Conservation (phyloP, 2,888 invertebrate species). For the Trichogramma dendrolimi region DNA sequence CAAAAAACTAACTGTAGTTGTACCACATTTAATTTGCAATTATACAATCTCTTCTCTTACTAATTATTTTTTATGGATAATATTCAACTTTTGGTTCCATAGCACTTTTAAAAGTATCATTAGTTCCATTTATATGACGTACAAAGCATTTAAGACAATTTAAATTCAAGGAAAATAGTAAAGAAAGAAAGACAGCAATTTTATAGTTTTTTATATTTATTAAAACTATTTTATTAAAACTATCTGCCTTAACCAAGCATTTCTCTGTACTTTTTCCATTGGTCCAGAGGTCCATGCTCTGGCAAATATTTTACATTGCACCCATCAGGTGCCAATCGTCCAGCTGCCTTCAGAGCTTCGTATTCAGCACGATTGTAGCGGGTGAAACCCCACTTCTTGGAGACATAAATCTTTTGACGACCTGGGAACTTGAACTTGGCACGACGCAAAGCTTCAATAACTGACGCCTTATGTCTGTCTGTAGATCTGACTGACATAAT, state of each 20-base stretch:
- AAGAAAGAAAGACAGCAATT: too few relatives aligned
- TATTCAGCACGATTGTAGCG: conserved; percentile 90
- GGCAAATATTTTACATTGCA: conserved; percentile 92
- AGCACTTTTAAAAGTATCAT: too few relatives aligned
- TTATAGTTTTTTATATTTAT: too few relatives aligned
- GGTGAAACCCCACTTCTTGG: conserved; percentile 99
- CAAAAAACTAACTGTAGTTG: too few relatives aligned
- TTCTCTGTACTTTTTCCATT: conserved; percentile 84
- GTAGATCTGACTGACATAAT: conserved; percentile 98
- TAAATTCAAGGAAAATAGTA: too few relatives aligned
- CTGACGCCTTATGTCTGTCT: conserved; percentile 92
- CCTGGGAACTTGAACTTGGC: conserved; percentile 99
- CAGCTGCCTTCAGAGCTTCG: conserved; percentile 77
- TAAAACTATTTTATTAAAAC: too few relatives aligned
- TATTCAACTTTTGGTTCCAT: too few relatives aligned
- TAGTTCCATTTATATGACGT: too few relatives aligned
- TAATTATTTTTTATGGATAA: too few relatives aligned
- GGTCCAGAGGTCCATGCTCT: conserved; percentile 87
- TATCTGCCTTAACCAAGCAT: conserved; percentile 44
- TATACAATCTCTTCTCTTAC: too few relatives aligned
- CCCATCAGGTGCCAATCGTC: conserved; percentile 85
- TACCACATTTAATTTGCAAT: too few relatives aligned
- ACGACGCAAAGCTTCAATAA: conserved; percentile 96
- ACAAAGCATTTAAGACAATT: too few relatives aligned
- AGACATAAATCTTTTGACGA: conserved; percentile 97